Conservation (phyloP, 2,888 invertebrate genomes). For the Scaptomyza polygonia region DNA sequence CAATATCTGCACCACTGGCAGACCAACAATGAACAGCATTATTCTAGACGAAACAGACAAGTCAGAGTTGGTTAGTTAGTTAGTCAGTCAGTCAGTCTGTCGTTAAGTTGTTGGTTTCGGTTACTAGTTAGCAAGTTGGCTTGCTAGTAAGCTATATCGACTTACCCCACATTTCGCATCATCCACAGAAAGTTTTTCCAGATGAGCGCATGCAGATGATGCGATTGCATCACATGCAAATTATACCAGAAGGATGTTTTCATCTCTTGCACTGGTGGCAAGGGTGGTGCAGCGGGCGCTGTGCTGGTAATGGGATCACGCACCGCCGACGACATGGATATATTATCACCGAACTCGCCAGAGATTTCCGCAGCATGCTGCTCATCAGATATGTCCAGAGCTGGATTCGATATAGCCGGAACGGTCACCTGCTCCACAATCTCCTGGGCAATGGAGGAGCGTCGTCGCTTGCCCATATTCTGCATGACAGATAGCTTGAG, state of each 20-base stretch:
- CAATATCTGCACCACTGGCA: constrained; percentile 94
- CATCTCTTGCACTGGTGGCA: constrained; percentile 89
- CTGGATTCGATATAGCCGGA: constrained; percentile 88
- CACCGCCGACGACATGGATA: constrained; percentile 90
- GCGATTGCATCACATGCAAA: constrained; percentile 88
- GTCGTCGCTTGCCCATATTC: constrained; percentile 91
- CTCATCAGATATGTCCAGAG: constrained; percentile 88
- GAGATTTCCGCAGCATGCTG: constrained; percentile 90
- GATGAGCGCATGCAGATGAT: constrained; percentile 92
- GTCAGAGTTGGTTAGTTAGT: constrained; percentile 12
- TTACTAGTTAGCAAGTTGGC: neutral
- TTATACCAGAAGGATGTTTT: constrained; percentile 86
- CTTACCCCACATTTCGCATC: constrained; percentile 92
- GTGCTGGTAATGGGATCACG: constrained; percentile 87
- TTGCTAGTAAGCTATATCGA: constrained; percentile 7
- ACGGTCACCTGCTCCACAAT: constrained; percentile 89
- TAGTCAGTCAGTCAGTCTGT: constrained; percentile 14
- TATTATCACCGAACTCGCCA: constrained; percentile 94
- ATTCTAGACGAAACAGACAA: constrained; percentile 85
- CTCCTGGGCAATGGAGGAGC: constrained; percentile 92
- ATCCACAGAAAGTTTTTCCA: constrained; percentile 96
- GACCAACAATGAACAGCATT: constrained; percentile 92
- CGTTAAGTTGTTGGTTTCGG: constrained; percentile 13
- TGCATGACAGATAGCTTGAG: constrained; percentile 91
- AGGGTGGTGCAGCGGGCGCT: constrained; percentile 86